These are phyloP conservation scores for Parnassius smintheus DNA, from an alignment of 2,888 invertebrate species.

Conservation along the genomic window DNA sequence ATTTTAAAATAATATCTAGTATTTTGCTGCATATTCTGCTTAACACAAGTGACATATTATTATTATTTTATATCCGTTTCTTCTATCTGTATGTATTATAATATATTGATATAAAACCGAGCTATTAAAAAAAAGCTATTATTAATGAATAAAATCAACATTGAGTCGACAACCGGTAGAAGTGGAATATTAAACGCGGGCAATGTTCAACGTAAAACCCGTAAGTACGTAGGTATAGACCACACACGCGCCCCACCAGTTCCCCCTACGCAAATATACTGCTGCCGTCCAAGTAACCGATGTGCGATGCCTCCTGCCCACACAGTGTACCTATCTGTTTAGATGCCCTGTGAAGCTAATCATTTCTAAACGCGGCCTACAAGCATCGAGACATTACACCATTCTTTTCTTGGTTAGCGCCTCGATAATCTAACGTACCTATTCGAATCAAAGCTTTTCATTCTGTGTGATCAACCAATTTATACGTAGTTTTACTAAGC, in stretches of 20 bases:
- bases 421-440: conserved; percentile 54
- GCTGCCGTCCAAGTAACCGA: conserved; percentile 52
- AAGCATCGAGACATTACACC: conserved; percentile 68
- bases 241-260: conserved; percentile 64
- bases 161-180: not conserved
- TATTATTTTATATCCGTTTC: too few relatives aligned
- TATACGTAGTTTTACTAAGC: conserved; percentile 7
- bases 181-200: not conserved
- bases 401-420: conserved; percentile 69
- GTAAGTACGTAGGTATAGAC: conserved; percentile 48
- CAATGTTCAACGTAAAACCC: conserved; percentile 3
- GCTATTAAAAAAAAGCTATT: too few relatives aligned
- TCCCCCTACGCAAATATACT: conserved; percentile 64
- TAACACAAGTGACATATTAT: too few relatives aligned
- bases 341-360: conserved; percentile 62
- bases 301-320: conserved; percentile 50
- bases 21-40: too few relatives aligned
- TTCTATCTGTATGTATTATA: too few relatives aligned
- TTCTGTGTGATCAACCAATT: conserved; percentile 26
- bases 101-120: too few relatives aligned
- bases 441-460: conserved; percentile 21
- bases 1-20: too few relatives aligned
- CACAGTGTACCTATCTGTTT: conserved; percentile 58
- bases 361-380: conserved; percentile 64
- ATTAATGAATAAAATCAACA: too few relatives aligned